Percentiles rank a stretch among this genome's conserved stretches.
Conservation (phyloP, 2,888 invertebrate species). For the Scelioninae gen. 1 region DNA sequence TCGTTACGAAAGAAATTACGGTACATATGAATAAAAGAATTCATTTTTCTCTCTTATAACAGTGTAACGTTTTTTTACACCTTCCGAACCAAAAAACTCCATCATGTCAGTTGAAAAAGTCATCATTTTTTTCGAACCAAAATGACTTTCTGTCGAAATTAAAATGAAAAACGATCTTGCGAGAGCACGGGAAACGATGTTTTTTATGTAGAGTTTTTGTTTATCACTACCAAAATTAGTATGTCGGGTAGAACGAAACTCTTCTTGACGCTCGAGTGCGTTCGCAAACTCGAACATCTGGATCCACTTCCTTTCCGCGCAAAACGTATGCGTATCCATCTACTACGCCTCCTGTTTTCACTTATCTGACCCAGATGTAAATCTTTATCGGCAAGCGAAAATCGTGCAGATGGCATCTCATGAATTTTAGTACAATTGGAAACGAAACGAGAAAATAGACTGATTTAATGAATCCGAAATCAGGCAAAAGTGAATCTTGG, state of each 20-base stretch:
- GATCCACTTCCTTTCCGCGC: conserved; percentile 72
- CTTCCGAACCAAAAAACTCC: neutral
- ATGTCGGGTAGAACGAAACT: conserved; percentile 55
- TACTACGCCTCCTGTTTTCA: conserved; percentile 81
- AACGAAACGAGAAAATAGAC: conserved; percentile 47
- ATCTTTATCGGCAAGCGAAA: conserved; percentile 71
- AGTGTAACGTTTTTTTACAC: conserved; percentile 19
- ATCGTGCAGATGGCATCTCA: conserved; percentile 53
- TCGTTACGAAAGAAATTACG: conserved; percentile 34
- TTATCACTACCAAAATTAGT: conserved; percentile 71
- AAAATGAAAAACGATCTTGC: conserved; percentile 26
- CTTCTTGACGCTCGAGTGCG: conserved; percentile 73
- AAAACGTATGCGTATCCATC: conserved; percentile 73
- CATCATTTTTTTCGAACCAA: conserved; percentile 8
- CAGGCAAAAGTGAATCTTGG: conserved; percentile 64
- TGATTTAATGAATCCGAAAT: conserved; percentile 43
- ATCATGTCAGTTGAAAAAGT: neutral
- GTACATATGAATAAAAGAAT: conserved; percentile 20
- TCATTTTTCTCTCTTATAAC: conserved; percentile 1
- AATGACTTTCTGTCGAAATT: conserved; percentile 6
- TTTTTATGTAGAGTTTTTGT: conserved; percentile 14
- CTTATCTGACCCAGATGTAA: conserved; percentile 82
- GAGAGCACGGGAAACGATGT: conserved; percentile 5
- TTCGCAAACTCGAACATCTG: conserved; percentile 76
- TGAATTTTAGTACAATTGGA: conserved; percentile 61